These are phyloP conservation scores for Eucera pruinosa DNA, from an alignment of 2,888 invertebrate species.

Conservation along the genomic window DNA sequence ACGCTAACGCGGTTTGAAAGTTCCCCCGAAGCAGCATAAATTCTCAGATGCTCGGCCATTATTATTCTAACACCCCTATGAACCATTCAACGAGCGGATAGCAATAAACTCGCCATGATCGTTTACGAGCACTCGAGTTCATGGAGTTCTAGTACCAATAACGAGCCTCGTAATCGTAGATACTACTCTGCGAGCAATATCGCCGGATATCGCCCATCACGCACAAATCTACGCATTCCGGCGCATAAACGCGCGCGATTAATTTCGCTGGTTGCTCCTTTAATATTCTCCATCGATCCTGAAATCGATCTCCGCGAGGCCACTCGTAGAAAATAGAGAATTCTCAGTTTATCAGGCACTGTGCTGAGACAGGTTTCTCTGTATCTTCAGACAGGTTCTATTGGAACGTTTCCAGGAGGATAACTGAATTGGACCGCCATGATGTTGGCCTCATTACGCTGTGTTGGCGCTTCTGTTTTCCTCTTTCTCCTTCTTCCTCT, in stretches of 20 bases:
- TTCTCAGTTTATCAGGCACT: background rate
- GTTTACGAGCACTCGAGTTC: conserved; percentile 36
- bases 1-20: background rate
- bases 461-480: conserved; percentile 5
- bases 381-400: conserved; percentile 40
- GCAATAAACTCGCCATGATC: conserved; percentile 21
- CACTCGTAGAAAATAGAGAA: background rate
- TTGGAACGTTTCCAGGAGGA: conserved; percentile 44
- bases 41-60: background rate
- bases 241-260: conserved; percentile 45
- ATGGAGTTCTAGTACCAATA: background rate
- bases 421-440: conserved; percentile 45
- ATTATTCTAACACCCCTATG: background rate
- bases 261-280: conserved; percentile 50
- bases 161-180: background rate
- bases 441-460: conserved; percentile 50
- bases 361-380: too few species aligned
- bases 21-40: background rate
- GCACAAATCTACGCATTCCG: conserved; percentile 54
- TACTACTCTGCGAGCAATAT: conserved; percentile 11
- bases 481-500: background rate
- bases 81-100: background rate
- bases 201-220: conserved; percentile 63
- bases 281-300: conserved; percentile 21
- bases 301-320: conserved; percentile 15